Evolutionary conservation across 2,888 invertebrate genomes (phyloP).

Genomic region (Theristus sp.): DNA sequence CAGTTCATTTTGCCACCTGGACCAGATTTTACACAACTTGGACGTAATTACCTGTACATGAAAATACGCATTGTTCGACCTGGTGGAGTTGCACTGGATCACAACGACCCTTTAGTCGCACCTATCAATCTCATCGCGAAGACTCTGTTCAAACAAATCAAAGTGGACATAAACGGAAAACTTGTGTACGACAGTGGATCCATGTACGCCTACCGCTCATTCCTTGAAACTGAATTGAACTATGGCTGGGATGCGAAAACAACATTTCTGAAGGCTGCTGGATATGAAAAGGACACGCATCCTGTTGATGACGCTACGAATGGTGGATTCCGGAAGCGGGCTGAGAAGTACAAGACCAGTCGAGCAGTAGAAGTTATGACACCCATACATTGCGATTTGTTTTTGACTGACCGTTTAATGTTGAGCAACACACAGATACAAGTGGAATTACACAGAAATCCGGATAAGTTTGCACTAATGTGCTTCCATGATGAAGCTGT

Average conservation of each 20-base stretch:
- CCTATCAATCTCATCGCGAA: slow-evolving; percentile 3
- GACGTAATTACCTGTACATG: slow-evolving; percentile 1
- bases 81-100: not conserved
- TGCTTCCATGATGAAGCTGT: not conserved
- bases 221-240: slow-evolving; percentile 1
- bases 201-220: slow-evolving; percentile 1
- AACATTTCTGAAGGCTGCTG: not conserved
- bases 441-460: not conserved
- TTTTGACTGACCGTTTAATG: not conserved
- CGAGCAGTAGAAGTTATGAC: not conserved
- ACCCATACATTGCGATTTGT: not conserved
- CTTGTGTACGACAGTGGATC: slow-evolving; percentile 3
- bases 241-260: not conserved
- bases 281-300: not conserved
- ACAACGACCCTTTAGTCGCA: not conserved
- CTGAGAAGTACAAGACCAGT: not conserved
- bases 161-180: not conserved
- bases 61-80: not conserved
- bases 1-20: slow-evolving; percentile 2
- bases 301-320: not conserved
- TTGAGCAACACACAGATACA: not conserved
- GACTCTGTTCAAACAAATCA: slow-evolving; percentile 4
- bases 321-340: not conserved
- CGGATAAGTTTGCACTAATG: not conserved
- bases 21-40: not conserved